These are phyloP conservation scores for Hydrocynus forskahlii DNA, from an alignment of 2,797 vertebrate species.

Conservation along the genomic window DNA sequence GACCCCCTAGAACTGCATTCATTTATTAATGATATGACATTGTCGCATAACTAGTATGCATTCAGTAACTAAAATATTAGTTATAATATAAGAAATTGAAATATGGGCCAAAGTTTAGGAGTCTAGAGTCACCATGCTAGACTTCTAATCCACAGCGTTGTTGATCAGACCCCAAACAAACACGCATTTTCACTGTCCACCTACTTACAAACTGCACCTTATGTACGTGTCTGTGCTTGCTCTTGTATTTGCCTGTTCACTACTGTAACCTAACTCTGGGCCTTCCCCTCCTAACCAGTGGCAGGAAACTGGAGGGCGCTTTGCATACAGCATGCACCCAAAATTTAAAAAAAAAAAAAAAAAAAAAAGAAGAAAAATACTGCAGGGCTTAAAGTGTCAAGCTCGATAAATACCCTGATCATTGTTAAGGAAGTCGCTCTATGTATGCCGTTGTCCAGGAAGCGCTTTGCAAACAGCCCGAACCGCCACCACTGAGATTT, in stretches of 20 bases:
- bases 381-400: background rate
- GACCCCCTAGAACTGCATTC: too few relatives aligned
- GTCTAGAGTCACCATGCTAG: too few relatives aligned
- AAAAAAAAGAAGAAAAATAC: background rate
- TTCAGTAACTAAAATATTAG: too few relatives aligned
- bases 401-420: constrained; percentile 3
- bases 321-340: constrained; percentile 8
- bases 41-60: too few relatives aligned
- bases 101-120: background rate
- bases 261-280: constrained; percentile 8
- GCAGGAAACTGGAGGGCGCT: constrained; percentile 13
- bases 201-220: too few relatives aligned
- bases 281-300: constrained; percentile 18
- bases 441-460: constrained; percentile 24
- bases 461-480: constrained; percentile 17
- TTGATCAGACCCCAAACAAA: background rate
- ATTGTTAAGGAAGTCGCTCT: constrained; percentile 35
- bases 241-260: constrained; percentile 9
- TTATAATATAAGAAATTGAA: too few relatives aligned
- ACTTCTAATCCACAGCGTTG: background rate
- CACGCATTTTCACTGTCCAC: background rate
- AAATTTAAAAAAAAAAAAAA: background rate
- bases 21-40: too few relatives aligned
- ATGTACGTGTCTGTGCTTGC: background rate
- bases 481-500: constrained; percentile 23